Evolutionary conservation across 2,888 invertebrate species (phyloP), one percentile per base, ranked within the genome.

Genomic region (Drosophila atroscutellata): DNA sequence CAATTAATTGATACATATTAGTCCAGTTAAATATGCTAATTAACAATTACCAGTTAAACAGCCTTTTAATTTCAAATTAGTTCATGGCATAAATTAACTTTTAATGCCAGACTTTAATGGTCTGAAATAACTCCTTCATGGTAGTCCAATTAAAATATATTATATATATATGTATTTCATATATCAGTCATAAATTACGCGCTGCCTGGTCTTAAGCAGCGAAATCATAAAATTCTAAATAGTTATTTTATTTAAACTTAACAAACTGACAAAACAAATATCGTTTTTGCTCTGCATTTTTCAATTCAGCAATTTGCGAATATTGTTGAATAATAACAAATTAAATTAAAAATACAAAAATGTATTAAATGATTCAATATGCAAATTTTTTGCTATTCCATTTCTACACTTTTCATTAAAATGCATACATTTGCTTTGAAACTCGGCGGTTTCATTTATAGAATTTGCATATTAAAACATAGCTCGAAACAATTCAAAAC

Each of bases 1-100:
- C 32, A 32, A 64, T 58, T 52, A 62, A 63, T 61, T 51, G 26
- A n/a, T 11, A 28, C 20, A 45, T 42, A 67, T 61, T 55, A 62
- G 32, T 36, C 24, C 3, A 55, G 42, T 49, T 45, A 32, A 59
- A 59, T 62, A 65, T 71, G 55, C 8, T 20, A n/a, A 26, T n/a
- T 32, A 42, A 50, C n/a, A 26, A 18, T 8, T n/a, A 55, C 28
- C 24, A 1, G 55, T 51, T 4, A 13, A 55, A 28, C 28, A 15
- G 11, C 30, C 11, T 24, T 20, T 20, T 42, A n/a, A 13, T 30
- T 30, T 9, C 1, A 42, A 39, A 15, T 42, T 42, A 11, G 5
- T 13, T 45, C 3, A 18, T 11, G 11, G 2, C 36, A 36, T 6
- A 6, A 15, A 15, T 34, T 34, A 34, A n/a, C n/a, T 20, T 24